Base-by-base conservation (phyloP, 2,797 vertebrate genomes). In the Taenioides sp. region DNA sequence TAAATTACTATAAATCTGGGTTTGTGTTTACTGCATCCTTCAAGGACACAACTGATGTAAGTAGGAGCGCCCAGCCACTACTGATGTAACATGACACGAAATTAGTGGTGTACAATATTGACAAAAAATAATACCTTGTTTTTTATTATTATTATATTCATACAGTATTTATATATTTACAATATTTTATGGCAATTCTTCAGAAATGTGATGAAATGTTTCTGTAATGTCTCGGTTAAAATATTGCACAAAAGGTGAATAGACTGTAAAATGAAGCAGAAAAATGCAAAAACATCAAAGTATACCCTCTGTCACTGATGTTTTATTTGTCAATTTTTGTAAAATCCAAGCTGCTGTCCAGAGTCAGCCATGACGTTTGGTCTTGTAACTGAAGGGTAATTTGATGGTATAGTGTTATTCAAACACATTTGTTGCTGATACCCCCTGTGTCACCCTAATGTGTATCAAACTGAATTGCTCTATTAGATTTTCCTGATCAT, bases 401-500 rank as follows among this genome's bases (percentile, higher is more conserved):
- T 4, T 34, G 14, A 54, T 49, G 20, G 55, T 63, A 71, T 62
- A 65, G 59, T 22, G 31, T 9, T 37, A 22, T 31, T 27, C 20
- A 31, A 0, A 5, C 20, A 18, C 76, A 34, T 69, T 50, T 73
- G 60, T 20, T 37, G 40, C n/a, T 58, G 65, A 82, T 22, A 22
- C 11, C 31, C 25, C 54, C 43, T 68, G 50, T 74, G 6, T 75
- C 82, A 69, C 55, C 59, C 27, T 43, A 54, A 65, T 77, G 34
- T 73, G 61, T 77, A 74, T 62, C 22, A 69, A 50, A 50, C 43
- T 49, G 63, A 71, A 69, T 79, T 73, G 16, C 64, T 74, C 4
- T n/a, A 62, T 70, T 79, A 2, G 12, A 73, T 76, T 85, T 75
- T 34, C n/a, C 57, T 52, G 57, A 79, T 79, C 72, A 71, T 80